Evolutionary conservation across 2,888 invertebrate genomes (phyloP).

Genomic region (Ophion costatus): DNA sequence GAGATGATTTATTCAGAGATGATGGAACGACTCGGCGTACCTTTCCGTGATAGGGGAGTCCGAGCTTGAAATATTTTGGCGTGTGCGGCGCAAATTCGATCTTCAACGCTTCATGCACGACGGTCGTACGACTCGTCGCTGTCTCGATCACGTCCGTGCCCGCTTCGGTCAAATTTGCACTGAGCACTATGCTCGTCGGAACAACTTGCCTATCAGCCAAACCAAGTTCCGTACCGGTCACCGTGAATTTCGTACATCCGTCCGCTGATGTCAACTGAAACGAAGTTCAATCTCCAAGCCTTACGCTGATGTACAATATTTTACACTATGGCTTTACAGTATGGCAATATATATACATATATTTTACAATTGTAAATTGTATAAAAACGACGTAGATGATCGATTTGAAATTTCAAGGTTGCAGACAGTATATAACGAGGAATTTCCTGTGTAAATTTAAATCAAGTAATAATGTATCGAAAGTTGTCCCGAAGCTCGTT

Average conservation of each 20-base stretch:
- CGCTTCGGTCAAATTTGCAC: conserved; percentile 85
- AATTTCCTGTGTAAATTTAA: no score
- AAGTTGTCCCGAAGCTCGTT: no score
- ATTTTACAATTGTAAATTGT: no score
- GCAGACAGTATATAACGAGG: no score
- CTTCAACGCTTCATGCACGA: conserved; percentile 85
- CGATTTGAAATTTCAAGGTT: no score
- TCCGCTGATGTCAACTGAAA: conserved; percentile 70
- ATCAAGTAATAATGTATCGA: no score
- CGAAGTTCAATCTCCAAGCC: neutral
- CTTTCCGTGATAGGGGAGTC: conserved; percentile 89
- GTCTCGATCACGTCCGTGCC: conserved; percentile 88
- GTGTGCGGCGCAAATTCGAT: conserved; percentile 86
- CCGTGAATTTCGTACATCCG: conserved; percentile 81
- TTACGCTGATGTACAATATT: no score
- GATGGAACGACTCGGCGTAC: conserved; percentile 77
- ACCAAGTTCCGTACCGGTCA: conserved; percentile 79
- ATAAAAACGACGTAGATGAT: no score
- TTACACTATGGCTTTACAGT: no score
- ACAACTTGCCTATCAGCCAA: conserved; percentile 80
- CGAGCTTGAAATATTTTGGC: conserved; percentile 87
- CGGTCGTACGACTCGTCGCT: conserved; percentile 85
- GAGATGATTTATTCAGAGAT: neutral
- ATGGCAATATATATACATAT: no score
- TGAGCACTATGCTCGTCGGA: conserved; percentile 81